These are phyloP conservation scores for Sardinella longiceps DNA, from an alignment of 2,797 vertebrate species.

Conservation along the genomic window DNA sequence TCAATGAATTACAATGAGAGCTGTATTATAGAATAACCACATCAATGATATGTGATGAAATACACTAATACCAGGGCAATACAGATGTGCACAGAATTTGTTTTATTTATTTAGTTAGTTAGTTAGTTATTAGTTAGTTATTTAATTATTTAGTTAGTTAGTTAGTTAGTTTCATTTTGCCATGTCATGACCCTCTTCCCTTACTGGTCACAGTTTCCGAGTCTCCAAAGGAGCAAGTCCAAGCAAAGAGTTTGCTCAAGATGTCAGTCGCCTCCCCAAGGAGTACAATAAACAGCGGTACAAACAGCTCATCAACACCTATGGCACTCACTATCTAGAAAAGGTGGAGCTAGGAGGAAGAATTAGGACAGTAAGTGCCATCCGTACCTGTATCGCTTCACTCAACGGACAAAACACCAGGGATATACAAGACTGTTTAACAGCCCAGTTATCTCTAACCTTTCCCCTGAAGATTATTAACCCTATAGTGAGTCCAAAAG, in stretches of 20 bases:
- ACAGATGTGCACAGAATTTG: no score
- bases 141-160: no score
- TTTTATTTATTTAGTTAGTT: no score
- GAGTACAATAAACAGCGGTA: background rate
- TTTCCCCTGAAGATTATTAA: background rate
- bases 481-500: background rate
- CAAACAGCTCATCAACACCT: slow-evolving; percentile 2
- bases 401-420: background rate
- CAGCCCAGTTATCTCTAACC: background rate
- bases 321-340: background rate
- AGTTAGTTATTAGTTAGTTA: no score
- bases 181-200: no score
- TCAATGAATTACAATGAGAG: no score
- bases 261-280: background rate
- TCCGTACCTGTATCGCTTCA: background rate
- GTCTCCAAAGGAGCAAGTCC: background rate
- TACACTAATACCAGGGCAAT: no score
- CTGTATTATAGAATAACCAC: no score
- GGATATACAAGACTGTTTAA: background rate
- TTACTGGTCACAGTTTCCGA: background rate
- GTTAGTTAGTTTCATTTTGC: no score
- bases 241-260: background rate
- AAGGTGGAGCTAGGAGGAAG: background rate
- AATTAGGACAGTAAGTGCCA: background rate
- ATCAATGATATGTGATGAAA: no score